Conservation (phyloP, 2,113 vertebrate species). For the Anoplopoma fimbria region DNA sequence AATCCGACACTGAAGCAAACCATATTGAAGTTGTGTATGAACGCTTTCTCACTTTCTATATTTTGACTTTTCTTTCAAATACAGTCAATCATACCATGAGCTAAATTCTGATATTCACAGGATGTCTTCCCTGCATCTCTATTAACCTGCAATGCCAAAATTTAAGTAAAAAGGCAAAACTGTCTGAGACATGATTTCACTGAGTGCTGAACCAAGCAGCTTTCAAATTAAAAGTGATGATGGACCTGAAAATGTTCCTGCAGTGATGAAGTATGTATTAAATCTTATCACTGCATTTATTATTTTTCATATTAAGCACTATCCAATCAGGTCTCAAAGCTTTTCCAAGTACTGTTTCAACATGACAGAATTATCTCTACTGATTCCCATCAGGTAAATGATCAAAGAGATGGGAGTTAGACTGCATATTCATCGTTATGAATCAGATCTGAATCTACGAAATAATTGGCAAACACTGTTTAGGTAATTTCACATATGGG, state of each 20-base stretch:
- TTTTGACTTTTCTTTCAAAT: background rate
- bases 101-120: background rate
- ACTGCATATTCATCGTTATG: background rate
- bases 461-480: slow-evolving; percentile 13
- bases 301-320: background rate
- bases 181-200: background rate
- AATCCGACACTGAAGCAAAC: background rate
- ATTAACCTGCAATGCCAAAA: background rate
- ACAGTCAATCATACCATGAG: background rate
- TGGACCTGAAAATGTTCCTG: background rate
- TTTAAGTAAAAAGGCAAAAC: background rate
- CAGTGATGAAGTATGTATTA: background rate
- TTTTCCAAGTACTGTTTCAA: background rate
- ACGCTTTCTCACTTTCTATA: background rate
- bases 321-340: background rate
- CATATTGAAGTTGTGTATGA: background rate
- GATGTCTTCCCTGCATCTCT: background rate
- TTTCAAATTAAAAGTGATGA: background rate
- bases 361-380: background rate
- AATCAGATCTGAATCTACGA: slow-evolving; percentile 5
- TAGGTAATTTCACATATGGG: background rate
- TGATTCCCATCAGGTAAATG: background rate
- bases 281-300: background rate
- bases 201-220: background rate
- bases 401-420: background rate